These are phyloP conservation scores for Siniperca obscura DNA, from an alignment of 2,797 vertebrate genomes.

Conservation along the genomic window DNA sequence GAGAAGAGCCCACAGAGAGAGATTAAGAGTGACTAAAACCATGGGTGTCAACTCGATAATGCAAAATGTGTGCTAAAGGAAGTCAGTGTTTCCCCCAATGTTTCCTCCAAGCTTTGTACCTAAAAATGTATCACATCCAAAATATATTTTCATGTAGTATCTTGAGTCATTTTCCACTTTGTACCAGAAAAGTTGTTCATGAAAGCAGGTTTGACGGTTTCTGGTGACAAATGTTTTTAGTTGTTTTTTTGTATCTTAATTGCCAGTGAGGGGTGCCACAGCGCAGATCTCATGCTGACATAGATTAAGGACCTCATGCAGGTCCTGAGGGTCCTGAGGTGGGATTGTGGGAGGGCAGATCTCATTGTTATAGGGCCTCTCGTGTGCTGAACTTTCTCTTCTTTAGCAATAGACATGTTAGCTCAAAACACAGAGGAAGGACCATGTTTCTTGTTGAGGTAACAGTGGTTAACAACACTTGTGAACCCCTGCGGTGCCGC, in stretches of 20 bases:
- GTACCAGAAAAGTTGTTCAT: slow-evolving; percentile 10
- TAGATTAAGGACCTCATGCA: slow-evolving; percentile 16
- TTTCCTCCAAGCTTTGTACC: neutral
- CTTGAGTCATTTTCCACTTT: neutral
- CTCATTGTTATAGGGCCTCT: neutral
- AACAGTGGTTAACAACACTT: neutral
- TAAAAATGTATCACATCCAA: neutral
- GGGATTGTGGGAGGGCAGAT: neutral
- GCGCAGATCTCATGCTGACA: neutral
- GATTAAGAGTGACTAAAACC: slow-evolving; percentile 41
- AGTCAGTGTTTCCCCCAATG: neutral
- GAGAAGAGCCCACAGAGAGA: slow-evolving; percentile 15
- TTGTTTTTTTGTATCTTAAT: slow-evolving; percentile 11
- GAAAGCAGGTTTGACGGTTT: slow-evolving; percentile 19
- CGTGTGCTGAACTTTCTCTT: slow-evolving; percentile 1
- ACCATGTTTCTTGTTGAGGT: neutral
- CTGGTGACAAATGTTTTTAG: neutral
- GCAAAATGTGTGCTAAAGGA: slow-evolving; percentile 10
- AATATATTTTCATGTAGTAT: no score
- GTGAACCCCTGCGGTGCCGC: neutral
- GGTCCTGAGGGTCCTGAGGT: slow-evolving; percentile 7
- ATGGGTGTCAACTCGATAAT: slow-evolving; percentile 18
- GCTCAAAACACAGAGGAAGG: neutral
- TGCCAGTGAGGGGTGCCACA: neutral
- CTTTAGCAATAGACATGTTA: neutral